Conservation (phyloP, 2,113 vertebrate species). For the Hystrix cristata region DNA sequence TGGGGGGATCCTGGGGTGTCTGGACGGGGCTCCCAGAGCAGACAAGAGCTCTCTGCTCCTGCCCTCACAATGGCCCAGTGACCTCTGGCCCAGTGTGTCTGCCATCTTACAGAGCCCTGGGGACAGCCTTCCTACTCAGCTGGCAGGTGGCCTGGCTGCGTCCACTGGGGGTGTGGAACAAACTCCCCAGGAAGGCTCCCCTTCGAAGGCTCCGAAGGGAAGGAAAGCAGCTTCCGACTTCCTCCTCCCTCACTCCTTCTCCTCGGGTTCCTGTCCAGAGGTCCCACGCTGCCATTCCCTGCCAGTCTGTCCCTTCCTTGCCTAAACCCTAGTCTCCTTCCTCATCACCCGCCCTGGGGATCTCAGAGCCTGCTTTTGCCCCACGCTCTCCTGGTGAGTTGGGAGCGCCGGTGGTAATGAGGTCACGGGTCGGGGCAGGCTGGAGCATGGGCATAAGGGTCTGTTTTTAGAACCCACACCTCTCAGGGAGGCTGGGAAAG, state of each 20-base stretch:
- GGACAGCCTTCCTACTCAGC: accelerated
- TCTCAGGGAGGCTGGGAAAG: neutral
- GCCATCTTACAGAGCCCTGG: neutral
- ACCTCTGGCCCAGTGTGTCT: neutral
- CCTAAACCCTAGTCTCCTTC: neutral
- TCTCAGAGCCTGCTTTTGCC: neutral
- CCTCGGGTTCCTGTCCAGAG: neutral
- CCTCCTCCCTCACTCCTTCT: no score
- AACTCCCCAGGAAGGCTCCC: neutral
- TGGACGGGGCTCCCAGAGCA: neutral
- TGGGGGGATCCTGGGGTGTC: neutral
- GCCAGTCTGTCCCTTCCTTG: no score
- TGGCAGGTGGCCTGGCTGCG: neutral
- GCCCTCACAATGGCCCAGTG: neutral
- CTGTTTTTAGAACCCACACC: slow-evolving; percentile 40
- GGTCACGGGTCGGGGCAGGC: neutral
- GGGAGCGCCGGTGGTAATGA: neutral
- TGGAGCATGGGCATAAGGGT: neutral
- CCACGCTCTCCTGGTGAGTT: neutral
- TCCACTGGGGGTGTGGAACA: neutral
- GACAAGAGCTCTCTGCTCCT: accelerated
- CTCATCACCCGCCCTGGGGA: neutral
- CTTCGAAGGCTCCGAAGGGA: accelerated
- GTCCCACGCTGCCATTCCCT: no score
- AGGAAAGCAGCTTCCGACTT: neutral